Conservation (phyloP, 1,140 invertebrate genomes). For the Formica exsecta region DNA sequence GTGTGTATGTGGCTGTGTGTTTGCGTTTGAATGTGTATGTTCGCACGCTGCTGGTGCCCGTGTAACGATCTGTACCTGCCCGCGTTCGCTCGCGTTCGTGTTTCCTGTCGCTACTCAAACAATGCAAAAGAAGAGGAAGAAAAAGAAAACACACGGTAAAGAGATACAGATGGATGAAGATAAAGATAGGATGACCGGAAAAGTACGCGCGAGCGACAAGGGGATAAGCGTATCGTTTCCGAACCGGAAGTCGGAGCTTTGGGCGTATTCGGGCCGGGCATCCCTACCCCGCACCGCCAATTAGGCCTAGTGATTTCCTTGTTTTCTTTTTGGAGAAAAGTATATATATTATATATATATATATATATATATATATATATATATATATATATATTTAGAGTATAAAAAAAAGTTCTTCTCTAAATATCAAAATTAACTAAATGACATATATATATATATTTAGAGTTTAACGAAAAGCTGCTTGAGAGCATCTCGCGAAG, state of each 20-base stretch:
- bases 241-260: constrained; percentile 62
- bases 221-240: constrained; percentile 50
- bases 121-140: constrained; percentile 5
- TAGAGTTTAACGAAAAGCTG: constrained; percentile 79
- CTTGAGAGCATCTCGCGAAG: constrained; percentile 75
- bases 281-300: constrained; percentile 80
- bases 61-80: constrained; percentile 64
- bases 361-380: constrained; percentile 66
- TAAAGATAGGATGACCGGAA: constrained; percentile 5
- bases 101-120: not conserved
- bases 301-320: constrained; percentile 86
- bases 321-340: constrained; percentile 81
- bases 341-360: constrained; percentile 64
- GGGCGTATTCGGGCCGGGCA: not conserved
- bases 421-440: too few species aligned
- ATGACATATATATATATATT: constrained; percentile 74
- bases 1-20: not conserved
- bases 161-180: not conserved
- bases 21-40: not conserved
- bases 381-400: constrained; percentile 64
- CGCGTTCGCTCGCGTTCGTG: constrained; percentile 39
- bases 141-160: not conserved
- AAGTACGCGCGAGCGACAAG: constrained; percentile 46
- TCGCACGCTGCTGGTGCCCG: constrained; percentile 47
- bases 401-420: too few species aligned